Evolutionary conservation across 2,113 vertebrate genomes (phyloP), one percentile per base, ranked within the genome.

Genomic region (Dicerorhinus sumatrensis): DNA sequence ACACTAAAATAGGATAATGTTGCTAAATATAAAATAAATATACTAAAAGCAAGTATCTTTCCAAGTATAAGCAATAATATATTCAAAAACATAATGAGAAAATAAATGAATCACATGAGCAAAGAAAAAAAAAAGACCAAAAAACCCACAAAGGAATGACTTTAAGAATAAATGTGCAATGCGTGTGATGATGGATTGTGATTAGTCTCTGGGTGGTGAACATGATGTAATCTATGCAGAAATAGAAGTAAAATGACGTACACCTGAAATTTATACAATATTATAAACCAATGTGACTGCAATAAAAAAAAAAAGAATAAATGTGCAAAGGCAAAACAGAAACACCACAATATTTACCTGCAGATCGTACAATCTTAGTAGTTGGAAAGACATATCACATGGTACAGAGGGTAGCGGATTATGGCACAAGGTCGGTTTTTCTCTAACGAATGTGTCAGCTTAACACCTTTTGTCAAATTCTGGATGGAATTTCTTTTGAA

Each of bases 341-440:
- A 20, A 42, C 8, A 90, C 7, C 36, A 16, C 4, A 54, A 93
- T 84, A 80, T 63, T 73, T 63, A 33, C 16, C 51, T 58, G 25
- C 89, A 39, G 17, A 94, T 29, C 10, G 42, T n/a, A 95, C 79
- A 95, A 75, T 75, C 56, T 94, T 75, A 56, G n/a, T 46, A 81
- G 69, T 5, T 73, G 3, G 58, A 91, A 87, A 83, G 60, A 62
- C 10, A 51, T 6, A 21, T 20, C 14, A 9, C 54, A 8, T 46
- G 27, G 42, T 33, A 87, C 3, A 20, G 18, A 58, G 5, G 56
- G 8, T 16, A 63, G 60, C 1, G 27, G 46, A 36, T 42, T 65
- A 21, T 62, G 23, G 17, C 29, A 70, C 16, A 51, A 54, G 36
- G 6, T 73, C 69, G 33, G 3, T 42, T 27, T 91, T 46, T 39